phyloP scores from a whole-genome alignment of 2,888 invertebrate species.

The Linhomoeus sp. region DNA sequence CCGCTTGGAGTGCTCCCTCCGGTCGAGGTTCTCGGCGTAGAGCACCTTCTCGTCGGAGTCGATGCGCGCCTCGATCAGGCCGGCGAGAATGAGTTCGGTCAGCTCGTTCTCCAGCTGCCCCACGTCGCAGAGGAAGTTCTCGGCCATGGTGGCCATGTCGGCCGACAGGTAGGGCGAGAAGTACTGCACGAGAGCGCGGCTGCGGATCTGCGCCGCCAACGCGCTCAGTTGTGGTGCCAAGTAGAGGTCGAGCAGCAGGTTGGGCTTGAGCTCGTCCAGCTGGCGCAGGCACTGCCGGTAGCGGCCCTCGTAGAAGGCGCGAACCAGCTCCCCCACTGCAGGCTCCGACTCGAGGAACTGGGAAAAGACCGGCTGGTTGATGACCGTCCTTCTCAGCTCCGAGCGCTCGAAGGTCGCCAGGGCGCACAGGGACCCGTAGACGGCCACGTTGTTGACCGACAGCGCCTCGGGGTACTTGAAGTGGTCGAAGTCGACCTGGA shows the following conservation, averaged over 20 bases:
- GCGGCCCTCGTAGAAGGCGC: slow-evolving; percentile 74
- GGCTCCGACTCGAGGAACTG: too few relatives aligned
- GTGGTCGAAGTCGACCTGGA: slow-evolving; percentile 64
- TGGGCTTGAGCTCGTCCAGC: slow-evolving; percentile 8
- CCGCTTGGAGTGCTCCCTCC: slow-evolving; percentile 81
- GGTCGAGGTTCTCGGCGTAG: slow-evolving; percentile 88
- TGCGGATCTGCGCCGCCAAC: slow-evolving; percentile 80
- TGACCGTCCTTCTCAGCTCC: slow-evolving; percentile 47
- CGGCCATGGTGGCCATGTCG: slow-evolving; percentile 87
- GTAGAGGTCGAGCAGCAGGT: slow-evolving; percentile 79
- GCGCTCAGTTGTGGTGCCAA: slow-evolving; percentile 80
- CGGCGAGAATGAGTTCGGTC: slow-evolving; percentile 84
- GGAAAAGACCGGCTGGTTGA: slow-evolving; percentile 9
- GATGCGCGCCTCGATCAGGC: slow-evolving; percentile 85
- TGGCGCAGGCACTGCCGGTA: slow-evolving; percentile 37
- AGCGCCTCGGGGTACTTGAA: slow-evolving; percentile 91
- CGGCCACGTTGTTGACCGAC: slow-evolving; percentile 81
- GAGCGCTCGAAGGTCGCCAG: slow-evolving; percentile 85
- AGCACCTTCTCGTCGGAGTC: slow-evolving; percentile 91
- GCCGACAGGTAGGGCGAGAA: slow-evolving; percentile 84
- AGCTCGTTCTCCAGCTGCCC: slow-evolving; percentile 68
- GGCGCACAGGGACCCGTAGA: slow-evolving; percentile 89
- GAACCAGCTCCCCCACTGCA: too few relatives aligned
- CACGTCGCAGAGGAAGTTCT: slow-evolving; percentile 78
- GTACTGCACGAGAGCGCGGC: slow-evolving; percentile 47